Conservation (phyloP, 2,797 vertebrate species). For the Scleropages formosus region DNA sequence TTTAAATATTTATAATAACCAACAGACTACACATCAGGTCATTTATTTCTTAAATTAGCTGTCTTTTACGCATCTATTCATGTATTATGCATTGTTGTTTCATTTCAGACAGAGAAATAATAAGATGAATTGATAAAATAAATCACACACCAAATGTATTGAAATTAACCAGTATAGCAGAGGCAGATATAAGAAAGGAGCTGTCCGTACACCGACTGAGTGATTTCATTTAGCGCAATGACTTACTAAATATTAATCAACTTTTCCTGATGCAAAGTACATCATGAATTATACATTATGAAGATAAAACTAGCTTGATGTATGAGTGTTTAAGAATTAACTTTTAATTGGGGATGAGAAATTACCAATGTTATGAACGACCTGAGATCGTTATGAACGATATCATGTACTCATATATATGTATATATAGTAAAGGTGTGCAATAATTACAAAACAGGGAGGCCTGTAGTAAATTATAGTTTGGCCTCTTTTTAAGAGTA, state of each 20-base stretch:
- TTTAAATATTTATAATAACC: slow-evolving; percentile 50
- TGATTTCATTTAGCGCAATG: slow-evolving; percentile 79
- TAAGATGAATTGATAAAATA: slow-evolving; percentile 67
- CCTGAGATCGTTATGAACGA: too few species aligned
- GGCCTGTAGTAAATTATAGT: slow-evolving; percentile 48
- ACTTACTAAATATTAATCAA: slow-evolving; percentile 85
- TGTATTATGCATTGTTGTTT: slow-evolving; percentile 67
- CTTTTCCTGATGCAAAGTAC: slow-evolving; percentile 81
- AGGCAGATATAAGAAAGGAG: slow-evolving; percentile 55
- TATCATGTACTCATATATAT: too few species aligned
- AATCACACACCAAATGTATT: slow-evolving; percentile 64
- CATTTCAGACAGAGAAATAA: slow-evolving; percentile 64
- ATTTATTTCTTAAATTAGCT: slow-evolving; percentile 25
- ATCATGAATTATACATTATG: slow-evolving; percentile 79
- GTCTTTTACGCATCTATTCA: slow-evolving; percentile 72
- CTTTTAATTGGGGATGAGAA: slow-evolving; percentile 77
- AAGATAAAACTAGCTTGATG: slow-evolving; percentile 74
- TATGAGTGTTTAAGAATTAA: slow-evolving; percentile 80
- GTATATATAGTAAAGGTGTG: too few species aligned
- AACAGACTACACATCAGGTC: not conserved
- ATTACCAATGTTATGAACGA: slow-evolving; percentile 80
- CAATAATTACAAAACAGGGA: too few species aligned
- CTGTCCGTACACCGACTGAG: slow-evolving; percentile 69
- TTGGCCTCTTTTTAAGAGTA: too few species aligned
- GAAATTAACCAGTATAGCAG: slow-evolving; percentile 57